Conservation (phyloP, 2,888 invertebrate genomes). For the Priocnemis perturbator region DNA sequence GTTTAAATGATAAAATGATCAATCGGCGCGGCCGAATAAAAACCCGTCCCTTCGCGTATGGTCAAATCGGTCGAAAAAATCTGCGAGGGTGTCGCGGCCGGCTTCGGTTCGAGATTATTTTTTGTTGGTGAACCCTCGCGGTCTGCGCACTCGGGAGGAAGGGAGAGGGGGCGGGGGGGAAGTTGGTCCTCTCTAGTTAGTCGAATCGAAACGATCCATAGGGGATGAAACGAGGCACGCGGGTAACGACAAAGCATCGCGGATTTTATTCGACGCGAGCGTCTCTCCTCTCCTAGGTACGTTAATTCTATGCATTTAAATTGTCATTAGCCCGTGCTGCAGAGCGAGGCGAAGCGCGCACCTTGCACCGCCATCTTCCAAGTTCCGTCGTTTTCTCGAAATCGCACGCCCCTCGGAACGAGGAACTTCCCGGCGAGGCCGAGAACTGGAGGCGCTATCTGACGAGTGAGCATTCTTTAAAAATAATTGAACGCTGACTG, state of each 20-base stretch:
- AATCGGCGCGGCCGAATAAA: too few species aligned
- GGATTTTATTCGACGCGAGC: slow-evolving; percentile 47
- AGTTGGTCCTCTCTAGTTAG: slow-evolving; percentile 61
- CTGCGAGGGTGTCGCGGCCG: slow-evolving; percentile 40
- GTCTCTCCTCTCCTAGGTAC: slow-evolving; percentile 25
- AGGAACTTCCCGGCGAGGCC: too few species aligned
- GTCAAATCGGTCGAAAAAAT: slow-evolving; percentile 23
- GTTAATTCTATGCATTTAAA: slow-evolving; percentile 63
- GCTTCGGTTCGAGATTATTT: slow-evolving; percentile 35
- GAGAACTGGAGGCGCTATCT: too few species aligned
- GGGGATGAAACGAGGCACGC: slow-evolving; percentile 50
- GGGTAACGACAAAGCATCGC: slow-evolving; percentile 29
- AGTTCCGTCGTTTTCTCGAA: slow-evolving; percentile 2
- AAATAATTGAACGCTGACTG: too few species aligned
- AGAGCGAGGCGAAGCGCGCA: slow-evolving; percentile 18
- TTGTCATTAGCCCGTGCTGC: slow-evolving; percentile 54
- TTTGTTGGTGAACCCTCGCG: slow-evolving; percentile 50
- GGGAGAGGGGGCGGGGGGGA: too few species aligned
- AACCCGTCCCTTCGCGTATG: too few species aligned
- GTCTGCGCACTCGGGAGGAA: slow-evolving; percentile 33
- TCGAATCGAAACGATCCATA: slow-evolving; percentile 48
- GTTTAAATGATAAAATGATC: too few species aligned
- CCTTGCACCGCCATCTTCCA: neutral
- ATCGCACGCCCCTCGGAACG: neutral
- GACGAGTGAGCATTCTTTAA: too few species aligned